Evolutionary conservation across 2,888 invertebrate genomes (phyloP), one percentile per base, ranked within the genome.

Genomic region (Andrena praecox): DNA sequence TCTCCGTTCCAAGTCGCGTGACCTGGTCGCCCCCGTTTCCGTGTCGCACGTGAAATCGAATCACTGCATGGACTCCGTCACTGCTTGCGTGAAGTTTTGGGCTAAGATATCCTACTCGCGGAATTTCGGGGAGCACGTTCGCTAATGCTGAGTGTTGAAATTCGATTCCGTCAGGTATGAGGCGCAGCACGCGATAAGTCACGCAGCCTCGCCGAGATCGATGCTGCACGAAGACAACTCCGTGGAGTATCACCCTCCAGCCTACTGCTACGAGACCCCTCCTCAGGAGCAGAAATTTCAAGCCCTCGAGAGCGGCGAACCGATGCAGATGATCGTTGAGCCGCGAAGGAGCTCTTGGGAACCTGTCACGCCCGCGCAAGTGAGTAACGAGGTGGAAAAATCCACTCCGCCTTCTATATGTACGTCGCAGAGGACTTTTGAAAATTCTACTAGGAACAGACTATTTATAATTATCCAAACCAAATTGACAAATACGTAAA

Each of bases 231-330:
- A 93, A 66, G 93, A 93, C 60, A 93, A 89, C 78, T 93, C 93
- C 3, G 81, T 90, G 86, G 93, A 93, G 20, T 92, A 92, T 84
- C 90, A 88, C 31, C 82, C 89, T 2, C 86, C 90, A n/a, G 67
- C 85, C 35, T 92, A 93, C 68, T 92, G 93, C 72, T 93, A 92
- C 80, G 93, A 93, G 67, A 93, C 91, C 10, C 91, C 93, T 16
- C 92, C 92, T 2, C 92, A 92, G 71, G 93, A 93, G 42, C 85
- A 89, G 10, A 90, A 89, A 74, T 93, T 89, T 78, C 90, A 89
- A 31, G 83, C 87, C 7, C 59, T 83, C 24, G 91, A 92, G 50
- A 77, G 56, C 59, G 70, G 64, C 10, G 88, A 87, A 35, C 81
- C 85, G 62, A 72, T 85, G 50, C 84, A 84, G 42, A 76, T 80